Base-by-base conservation (phyloP, 1,140 invertebrate genomes). In the Drosophila ambigua region DNA sequence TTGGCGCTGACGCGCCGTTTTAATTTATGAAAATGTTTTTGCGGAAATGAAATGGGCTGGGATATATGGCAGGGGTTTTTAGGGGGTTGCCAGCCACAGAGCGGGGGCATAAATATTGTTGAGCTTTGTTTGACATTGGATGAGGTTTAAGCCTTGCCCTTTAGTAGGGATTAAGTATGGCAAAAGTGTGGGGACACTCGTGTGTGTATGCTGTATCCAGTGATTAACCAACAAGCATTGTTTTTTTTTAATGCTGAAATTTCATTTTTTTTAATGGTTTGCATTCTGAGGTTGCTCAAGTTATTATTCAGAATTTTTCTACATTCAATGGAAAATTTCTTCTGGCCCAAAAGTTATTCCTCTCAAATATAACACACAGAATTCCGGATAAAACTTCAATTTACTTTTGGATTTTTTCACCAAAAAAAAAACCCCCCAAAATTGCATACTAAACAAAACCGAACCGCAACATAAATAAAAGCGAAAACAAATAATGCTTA, bases 401-500 rank as follows among this genome's bases (percentile, higher is more conserved):
- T 61, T 61, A 62, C 50, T 63, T 57, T 63, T 41, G 1, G 16
- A 11, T 53, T 72, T 72, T 61, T 50, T 23, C 35, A 6, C 31
- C 43, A 24, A 76, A 49, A 54, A 45, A 20, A 20, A 20, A 20
- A 20, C 0, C 0, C 0, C 20, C 72, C 64, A 66, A 84, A 84
- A 79, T 69, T 85, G 81, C 72, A 79, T 75, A 62, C 65, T 74
- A 81, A 87, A 81, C 69, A 78, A 82, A 68, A 68, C 68, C 11
- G 50, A 57, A 78, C 74, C 74, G 65, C 78, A 82, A 82, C 62
- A 78, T 78, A 85, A 85, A 85, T 87, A 85, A 87, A 78, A 77
- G 69, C 54, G 69, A 87, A 85, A 82, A 87, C 82, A 85, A 85
- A 87, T 85, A 85, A 87, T 75, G 81, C 78, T 78, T 75, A 87